Conservation (phyloP, 2,888 invertebrate species). For the Meandrusa payeni region DNA sequence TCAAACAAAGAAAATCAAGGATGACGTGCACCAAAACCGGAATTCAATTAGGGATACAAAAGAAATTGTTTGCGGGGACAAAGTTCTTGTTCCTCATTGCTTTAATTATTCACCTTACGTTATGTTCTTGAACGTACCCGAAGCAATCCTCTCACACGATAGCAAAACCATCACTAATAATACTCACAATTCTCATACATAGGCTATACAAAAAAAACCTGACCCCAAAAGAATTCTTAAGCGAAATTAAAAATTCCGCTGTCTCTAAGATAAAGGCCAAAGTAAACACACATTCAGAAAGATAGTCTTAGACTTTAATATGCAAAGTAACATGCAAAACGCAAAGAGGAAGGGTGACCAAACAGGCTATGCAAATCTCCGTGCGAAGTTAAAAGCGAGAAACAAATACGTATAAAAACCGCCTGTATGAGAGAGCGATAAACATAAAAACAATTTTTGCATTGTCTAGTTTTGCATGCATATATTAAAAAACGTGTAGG, state of each 20-base stretch:
- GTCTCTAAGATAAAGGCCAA: conserved; percentile 71
- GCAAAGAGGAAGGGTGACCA: conserved; percentile 48
- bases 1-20: conserved; percentile 61
- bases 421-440: conserved; percentile 70
- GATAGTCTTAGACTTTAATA: conserved; percentile 66
- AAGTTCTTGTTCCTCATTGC: conserved; percentile 59
- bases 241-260: conserved; percentile 65
- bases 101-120: conserved; percentile 68
- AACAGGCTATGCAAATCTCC: conserved; percentile 78
- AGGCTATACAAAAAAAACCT: conserved; percentile 62
- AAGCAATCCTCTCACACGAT: conserved; percentile 60
- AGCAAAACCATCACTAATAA: conserved; percentile 66
- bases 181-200: conserved; percentile 50
- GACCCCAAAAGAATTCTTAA: conserved; percentile 62
- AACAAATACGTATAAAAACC: conserved; percentile 74
- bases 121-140: conserved; percentile 42
- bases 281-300: conserved; percentile 64
- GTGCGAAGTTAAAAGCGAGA: conserved; percentile 75
- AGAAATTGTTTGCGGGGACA: conserved; percentile 67
- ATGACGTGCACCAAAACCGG: conserved; percentile 75
- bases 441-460: conserved; percentile 71
- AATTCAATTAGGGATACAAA: conserved; percentile 73
- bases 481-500: conserved; percentile 55
- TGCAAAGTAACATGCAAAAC: conserved; percentile 66
- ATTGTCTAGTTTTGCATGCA: conserved; percentile 59